Base-by-base conservation (phyloP, 2,113 vertebrate species). In the Sardina pilchardus region DNA sequence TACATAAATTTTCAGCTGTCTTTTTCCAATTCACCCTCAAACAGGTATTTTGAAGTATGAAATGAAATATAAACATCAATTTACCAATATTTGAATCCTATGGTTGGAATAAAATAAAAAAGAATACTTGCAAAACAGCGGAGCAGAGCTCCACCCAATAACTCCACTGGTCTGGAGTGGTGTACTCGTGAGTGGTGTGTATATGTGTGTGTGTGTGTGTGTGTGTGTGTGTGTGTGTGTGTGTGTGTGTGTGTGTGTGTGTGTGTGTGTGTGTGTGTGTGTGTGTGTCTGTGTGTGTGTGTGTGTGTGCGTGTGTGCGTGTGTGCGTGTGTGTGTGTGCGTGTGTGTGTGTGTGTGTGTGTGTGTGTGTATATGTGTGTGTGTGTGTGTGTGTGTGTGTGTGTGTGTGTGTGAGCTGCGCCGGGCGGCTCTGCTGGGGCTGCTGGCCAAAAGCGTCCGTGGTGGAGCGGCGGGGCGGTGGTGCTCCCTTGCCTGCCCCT, bases 191-290 rank as follows among this genome's bases (percentile, higher is more conserved):
- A 14, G n/a, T n/a, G n/a, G 63, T 34, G 26, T 34, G 63, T 34
- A 26, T 34, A 26, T 34, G 63, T 71, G 63, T 71, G 63, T 71
- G 63, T 71, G 63, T 71, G 63, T 34, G 63, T 71, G 63, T 71
- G 63, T 71, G 63, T 67, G 59, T 67, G 8, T 26, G n/a, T 67
- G 59, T 26, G 59, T 30, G n/a, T 30, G 63, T 67, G 63, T 21
- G 53, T n/a, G 53, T 59, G 53, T 59, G 53, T 59, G n/a, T 67
- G 5, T 26, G n/a, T 8, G 24, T 67, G n/a, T 67, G 24, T 67
- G 59, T 30, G 24, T 67, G 59, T 26, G 24, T 26, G 59, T 67
- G 59, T 26, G 7, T 26, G 59, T 71, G 63, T 34, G 63, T 16
- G 16, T 30, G 26, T 30, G 10, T 36, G 30, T 16, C n/a, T n/a